Conservation (phyloP, 1,140 invertebrate species). For the Trichomalopsis sarcophagae region DNA sequence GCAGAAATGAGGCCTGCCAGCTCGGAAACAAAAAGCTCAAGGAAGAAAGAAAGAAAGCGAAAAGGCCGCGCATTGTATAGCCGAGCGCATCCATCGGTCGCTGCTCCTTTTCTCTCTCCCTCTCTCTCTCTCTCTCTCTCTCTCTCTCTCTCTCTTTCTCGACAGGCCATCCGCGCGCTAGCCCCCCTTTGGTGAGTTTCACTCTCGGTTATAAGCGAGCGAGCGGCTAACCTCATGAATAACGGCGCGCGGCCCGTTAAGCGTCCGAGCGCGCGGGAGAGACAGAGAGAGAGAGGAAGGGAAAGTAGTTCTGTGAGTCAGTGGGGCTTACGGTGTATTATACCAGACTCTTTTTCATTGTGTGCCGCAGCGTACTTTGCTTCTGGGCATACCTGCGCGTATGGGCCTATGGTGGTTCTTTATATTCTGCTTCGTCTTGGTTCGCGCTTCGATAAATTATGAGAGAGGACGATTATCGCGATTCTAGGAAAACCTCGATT, state of each 20-base stretch:
- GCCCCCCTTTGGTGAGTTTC: slow-evolving; percentile 58
- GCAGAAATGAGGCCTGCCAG: background rate
- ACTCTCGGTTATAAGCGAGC: slow-evolving; percentile 64
- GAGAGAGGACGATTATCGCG: too few species aligned
- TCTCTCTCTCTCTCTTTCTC: background rate
- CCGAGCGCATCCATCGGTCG: background rate
- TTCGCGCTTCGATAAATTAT: too few species aligned
- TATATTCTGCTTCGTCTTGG: too few species aligned
- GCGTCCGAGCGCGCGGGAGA: too few species aligned
- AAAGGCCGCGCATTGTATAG: background rate
- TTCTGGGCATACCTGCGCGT: background rate
- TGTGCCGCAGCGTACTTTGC: background rate
- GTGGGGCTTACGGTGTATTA: slow-evolving; percentile 66
- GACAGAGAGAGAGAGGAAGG: slow-evolving; percentile 65
- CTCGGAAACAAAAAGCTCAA: background rate
- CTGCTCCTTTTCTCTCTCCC: background rate
- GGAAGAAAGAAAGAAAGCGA: background rate
- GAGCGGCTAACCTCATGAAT: slow-evolving; percentile 65
- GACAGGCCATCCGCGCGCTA: background rate
- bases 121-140: too few species aligned
- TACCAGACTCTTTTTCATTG: slow-evolving; percentile 19
- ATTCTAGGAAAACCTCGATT: too few species aligned
- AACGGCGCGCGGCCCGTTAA: slow-evolving; percentile 64
- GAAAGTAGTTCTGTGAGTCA: slow-evolving; percentile 74
- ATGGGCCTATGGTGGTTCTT: background rate